phyloP scores from a whole-genome alignment of 2,888 invertebrate species.

The Latrodectus hesperus region DNA sequence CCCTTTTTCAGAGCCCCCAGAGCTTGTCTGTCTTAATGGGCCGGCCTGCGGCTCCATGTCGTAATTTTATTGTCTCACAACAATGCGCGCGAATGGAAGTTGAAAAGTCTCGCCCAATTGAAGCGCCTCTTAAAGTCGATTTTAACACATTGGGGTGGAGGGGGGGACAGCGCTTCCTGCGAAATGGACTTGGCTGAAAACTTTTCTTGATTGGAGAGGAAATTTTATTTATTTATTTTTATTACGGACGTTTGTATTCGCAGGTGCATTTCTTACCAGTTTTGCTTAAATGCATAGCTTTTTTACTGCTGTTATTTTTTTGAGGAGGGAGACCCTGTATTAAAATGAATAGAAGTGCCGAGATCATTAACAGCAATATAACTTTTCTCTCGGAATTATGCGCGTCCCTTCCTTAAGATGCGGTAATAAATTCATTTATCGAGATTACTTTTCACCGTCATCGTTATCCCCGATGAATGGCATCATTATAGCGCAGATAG shows the following conservation, averaged over 20 bases:
- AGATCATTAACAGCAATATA: conserved; percentile 54
- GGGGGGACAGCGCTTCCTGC: conserved; percentile 18
- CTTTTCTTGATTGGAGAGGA: not conserved
- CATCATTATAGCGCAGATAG: conserved; percentile 43
- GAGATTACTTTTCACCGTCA: conserved; percentile 49
- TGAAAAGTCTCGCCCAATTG: conserved; percentile 68
- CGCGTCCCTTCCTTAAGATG: conserved; percentile 53
- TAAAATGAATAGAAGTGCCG: conserved; percentile 8
- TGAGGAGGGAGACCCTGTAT: not conserved
- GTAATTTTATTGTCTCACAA: conserved; percentile 70
- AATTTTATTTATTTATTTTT: not conserved
- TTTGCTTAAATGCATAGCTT: not conserved
- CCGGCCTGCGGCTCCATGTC: conserved; percentile 48
- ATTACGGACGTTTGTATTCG: conserved; percentile 6
- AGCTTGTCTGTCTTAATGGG: conserved; percentile 59
- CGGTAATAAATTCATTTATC: conserved; percentile 68
- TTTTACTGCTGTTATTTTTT: not conserved
- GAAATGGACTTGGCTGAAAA: conserved; percentile 28
- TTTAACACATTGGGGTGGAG: conserved; percentile 51
- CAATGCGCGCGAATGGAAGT: conserved; percentile 55
- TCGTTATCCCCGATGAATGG: conserved; percentile 51
- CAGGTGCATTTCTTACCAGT: conserved; percentile 5
- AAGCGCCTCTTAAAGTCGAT: conserved; percentile 63
- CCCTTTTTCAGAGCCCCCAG: conserved; percentile 20
- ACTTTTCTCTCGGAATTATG: conserved; percentile 46